Conservation (phyloP, 1,140 invertebrate species). For the Drosophila repleta region DNA sequence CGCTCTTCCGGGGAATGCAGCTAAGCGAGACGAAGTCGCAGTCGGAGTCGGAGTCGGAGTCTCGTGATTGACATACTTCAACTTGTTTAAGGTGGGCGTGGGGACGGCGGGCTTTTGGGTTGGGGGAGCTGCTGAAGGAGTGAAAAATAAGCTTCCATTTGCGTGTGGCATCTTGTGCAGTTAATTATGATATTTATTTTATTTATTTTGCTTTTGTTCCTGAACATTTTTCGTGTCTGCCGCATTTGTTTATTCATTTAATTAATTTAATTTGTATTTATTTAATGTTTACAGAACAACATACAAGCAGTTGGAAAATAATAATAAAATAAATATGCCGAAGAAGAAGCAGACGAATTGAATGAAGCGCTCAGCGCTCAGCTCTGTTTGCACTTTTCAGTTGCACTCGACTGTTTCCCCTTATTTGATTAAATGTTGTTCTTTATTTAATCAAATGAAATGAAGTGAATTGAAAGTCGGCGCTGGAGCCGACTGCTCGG, state of each 20-base stretch:
- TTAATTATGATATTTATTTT: constrained; percentile 69
- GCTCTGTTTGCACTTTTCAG: constrained; percentile 61
- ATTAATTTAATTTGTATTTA: constrained; percentile 71
- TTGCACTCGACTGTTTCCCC: constrained; percentile 24
- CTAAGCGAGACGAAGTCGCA: neutral
- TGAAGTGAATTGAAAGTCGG: constrained; percentile 14
- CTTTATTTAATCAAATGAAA: constrained; percentile 79
- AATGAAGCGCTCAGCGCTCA: constrained; percentile 13
- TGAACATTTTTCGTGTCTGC: constrained; percentile 31
- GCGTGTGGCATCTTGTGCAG: constrained; percentile 43
- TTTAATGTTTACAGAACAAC: constrained; percentile 56
- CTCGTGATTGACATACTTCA: constrained; percentile 53
- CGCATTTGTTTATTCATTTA: constrained; percentile 60
- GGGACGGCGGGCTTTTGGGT: neutral
- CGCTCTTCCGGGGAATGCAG: neutral
- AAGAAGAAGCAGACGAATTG: constrained; percentile 25
- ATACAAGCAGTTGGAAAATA: constrained; percentile 10
- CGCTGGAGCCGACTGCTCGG: constrained; percentile 17
- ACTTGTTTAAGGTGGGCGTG: neutral
- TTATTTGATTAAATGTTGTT: constrained; percentile 74
- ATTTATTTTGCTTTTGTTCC: constrained; percentile 42
- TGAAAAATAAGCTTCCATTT: constrained; percentile 43
- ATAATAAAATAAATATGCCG: constrained; percentile 25
- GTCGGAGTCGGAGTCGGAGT: constrained; percentile 9
- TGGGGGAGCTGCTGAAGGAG: neutral